Percentiles rank a stretch among this genome's conserved stretches.
phyloP scores from a whole-genome alignment of 2,113 vertebrate species.

The Psophia crepitans region DNA sequence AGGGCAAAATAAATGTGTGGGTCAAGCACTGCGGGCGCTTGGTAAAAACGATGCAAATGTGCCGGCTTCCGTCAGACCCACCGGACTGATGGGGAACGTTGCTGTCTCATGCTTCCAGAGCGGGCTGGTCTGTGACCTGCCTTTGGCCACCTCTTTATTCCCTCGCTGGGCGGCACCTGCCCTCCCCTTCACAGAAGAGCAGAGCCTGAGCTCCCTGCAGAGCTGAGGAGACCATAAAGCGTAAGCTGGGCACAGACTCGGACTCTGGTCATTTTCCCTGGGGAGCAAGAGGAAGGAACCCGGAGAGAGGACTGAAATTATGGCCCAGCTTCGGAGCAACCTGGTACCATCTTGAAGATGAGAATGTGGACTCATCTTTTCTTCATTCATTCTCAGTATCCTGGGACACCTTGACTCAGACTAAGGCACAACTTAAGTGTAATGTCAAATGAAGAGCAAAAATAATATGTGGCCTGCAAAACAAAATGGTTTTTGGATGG shows the following conservation, averaged over 20 bases:
- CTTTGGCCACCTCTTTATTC: not conserved
- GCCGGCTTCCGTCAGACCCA: not conserved
- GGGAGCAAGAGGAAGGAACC: not conserved
- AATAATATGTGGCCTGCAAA: not conserved
- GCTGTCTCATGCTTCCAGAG: not conserved
- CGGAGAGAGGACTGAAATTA: not conserved
- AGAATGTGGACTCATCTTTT: not conserved
- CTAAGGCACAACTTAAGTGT: not conserved
- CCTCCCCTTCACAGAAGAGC: not conserved
- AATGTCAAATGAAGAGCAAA: not conserved
- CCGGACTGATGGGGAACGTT: fast-evolving
- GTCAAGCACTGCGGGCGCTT: not conserved
- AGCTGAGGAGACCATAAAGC: not conserved
- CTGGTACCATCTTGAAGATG: fast-evolving
- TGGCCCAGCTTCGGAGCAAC: not conserved
- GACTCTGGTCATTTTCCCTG: fast-evolving
- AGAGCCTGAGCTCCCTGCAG: not conserved
- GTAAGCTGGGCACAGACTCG: not conserved
- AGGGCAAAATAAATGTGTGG: not conserved
- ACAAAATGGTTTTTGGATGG: not conserved
- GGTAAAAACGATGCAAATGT: not conserved
- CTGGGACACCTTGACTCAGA: not conserved
- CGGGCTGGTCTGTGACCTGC: not conserved
- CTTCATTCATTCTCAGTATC: not conserved
- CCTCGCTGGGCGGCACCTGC: not conserved